Base-by-base conservation (phyloP, 2,797 vertebrate genomes). In the Gallinago solitaria region DNA sequence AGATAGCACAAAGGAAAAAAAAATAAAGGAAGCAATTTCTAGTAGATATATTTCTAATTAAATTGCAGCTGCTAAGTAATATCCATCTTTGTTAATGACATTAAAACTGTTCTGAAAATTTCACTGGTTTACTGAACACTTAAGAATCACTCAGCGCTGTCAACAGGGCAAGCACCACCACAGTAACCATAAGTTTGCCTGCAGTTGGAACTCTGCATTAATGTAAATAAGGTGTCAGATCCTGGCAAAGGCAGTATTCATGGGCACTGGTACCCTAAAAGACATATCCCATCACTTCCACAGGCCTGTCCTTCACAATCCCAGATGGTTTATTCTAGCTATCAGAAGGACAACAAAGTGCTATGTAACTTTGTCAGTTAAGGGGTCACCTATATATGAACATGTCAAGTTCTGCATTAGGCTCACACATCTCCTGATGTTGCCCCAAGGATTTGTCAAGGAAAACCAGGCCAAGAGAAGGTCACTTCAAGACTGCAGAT, bases 61-160 rank as follows among this genome's bases (percentile, higher is more conserved):
- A 87, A 87, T 94, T 95, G 89, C 87, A 93, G 94, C 91, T 95
- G 95, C 86, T 95, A 83, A 82, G 93, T 96, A 95, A 83, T 79
- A 89, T 88, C 85, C 79, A 81, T 89, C 63, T 93, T 94, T 94
- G 89, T 96, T 95, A 93, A 96, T 91, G 90, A 80, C 91, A 93
- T 90, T 87, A 79, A 88, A 96, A 86, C 93, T 91, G 89, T 84
- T 96, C 68, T 84, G 90, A 96, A 95, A 94, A 95, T 92, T 82
- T 89, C 70, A 50, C 89, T 93, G 90, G 96, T 94, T 95, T 95
- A 74, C 83, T 25, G 60, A 96, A 74, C 83, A 95, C 90, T 97
- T 93, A 57, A 95, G 83, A 90, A 94, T 91, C 88, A 90, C 93
- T 96, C 86, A 87, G 90, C 75, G 23, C 60, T 90, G 77, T 87